Base-by-base conservation (phyloP, 2,797 vertebrate genomes). In the Xyrichtys novacula region DNA sequence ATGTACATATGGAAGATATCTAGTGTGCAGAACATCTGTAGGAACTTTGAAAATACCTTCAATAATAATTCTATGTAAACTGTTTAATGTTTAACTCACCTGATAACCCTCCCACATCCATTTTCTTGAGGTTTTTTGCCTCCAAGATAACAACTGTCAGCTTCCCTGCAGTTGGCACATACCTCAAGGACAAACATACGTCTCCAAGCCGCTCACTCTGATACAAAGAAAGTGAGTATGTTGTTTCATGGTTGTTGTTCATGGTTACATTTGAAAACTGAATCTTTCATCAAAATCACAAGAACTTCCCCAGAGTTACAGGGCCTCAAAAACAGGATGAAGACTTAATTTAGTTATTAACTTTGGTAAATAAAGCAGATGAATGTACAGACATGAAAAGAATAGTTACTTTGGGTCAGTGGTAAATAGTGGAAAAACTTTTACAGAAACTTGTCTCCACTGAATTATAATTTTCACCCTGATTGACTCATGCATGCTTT, bases 101-200 rank as follows among this genome's bases (percentile, higher is more conserved):
- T 85, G 98, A 99, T 81, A 99, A 94, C 64, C 98, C 98, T 60
- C 97, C 98, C 0, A 99, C 98, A 74, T 99, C 98, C 98, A 99
- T 99, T 93, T 99, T 99, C 91, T 99, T 99, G 71, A 99, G 92
- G 90, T 99, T 99, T 94, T 99, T 99, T 17, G 98, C 98, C 81
- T 99, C 98, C 71, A 99, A 91, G 81, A 99, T 94, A 67, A 99
- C 97, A 8, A 99, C 94, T 6, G 97, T 98, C 87, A 99, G 93
- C 78, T 99, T 99, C 70, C 98, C 97, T 70, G 98, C 96, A 32
- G 97, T 98, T 7, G 98, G 98, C 66, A 99, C 97, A 0, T 97
- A 99, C 71, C 97, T 97, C 70, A 99, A 95, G 63, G 98, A 99
- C 93, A 99, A 95, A 88, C 98, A 99, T 86, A 99, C 95, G 85